A percentile compares a stretch with the other conserved stretches of the same genome.
Conservation (phyloP, 2,797 vertebrate species). For the Karalla daura region DNA sequence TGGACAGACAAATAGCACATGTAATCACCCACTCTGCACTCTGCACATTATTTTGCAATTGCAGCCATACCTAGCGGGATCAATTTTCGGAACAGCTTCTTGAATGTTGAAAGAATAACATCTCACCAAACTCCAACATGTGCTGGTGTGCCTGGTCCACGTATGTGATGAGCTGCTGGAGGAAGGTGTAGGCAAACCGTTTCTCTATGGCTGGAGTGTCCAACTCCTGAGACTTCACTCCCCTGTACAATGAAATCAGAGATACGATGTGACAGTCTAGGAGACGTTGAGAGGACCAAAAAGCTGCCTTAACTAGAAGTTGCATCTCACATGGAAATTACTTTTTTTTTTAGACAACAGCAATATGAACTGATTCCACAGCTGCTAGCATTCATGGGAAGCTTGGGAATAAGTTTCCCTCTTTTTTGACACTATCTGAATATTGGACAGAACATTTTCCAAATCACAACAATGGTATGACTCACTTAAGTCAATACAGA, state of each 20-base stretch:
- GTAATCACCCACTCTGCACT: not conserved
- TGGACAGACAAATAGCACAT: not conserved
- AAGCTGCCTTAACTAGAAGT: not conserved
- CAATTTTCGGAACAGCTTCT: not conserved
- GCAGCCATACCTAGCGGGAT: not conserved
- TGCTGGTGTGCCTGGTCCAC: conserved; percentile 94
- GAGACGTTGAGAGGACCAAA: not conserved
- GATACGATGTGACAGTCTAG: not conserved
- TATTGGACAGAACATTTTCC: not conserved
- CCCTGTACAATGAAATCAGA: conserved; percentile 83
- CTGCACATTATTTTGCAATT: not conserved
- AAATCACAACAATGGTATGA: not conserved
- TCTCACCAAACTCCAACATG: conserved; percentile 92
- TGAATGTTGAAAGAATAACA: not conserved
- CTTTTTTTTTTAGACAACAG: not conserved
- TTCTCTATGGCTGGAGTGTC: conserved; percentile 96
- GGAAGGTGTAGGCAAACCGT: conserved; percentile 94
- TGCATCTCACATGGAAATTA: no score
- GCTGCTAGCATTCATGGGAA: no score
- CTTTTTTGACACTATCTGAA: not conserved
- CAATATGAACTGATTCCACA: not conserved
- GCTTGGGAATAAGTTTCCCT: not conserved
- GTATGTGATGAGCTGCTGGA: conserved; percentile 93
- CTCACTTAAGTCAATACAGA: not conserved
- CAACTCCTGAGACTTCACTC: conserved; percentile 91